A percentile compares a stretch with the other conserved stretches of the same genome.
These are phyloP conservation scores for Columbina picui DNA, from an alignment of 2,113 vertebrate genomes.

Conservation along the genomic window DNA sequence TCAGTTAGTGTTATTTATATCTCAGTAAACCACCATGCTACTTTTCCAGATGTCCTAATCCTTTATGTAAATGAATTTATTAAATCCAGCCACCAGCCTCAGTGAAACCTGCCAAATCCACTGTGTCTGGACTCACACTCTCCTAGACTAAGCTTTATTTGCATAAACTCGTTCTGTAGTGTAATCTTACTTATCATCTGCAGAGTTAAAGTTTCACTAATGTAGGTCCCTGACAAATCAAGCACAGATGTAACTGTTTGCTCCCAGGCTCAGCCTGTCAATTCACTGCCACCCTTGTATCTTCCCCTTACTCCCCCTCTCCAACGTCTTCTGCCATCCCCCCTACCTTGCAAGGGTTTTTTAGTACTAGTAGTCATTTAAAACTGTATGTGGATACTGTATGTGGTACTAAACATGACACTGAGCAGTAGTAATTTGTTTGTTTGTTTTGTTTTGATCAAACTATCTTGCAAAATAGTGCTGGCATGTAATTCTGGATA, in stretches of 20 bases:
- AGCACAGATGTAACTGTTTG: slow-evolving; percentile 77
- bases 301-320: slow-evolving; percentile 27
- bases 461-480: slow-evolving; percentile 13
- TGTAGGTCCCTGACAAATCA: slow-evolving; percentile 82
- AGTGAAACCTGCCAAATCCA: slow-evolving; percentile 72
- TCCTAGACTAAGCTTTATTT: slow-evolving; percentile 76
- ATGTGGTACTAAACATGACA: slow-evolving; percentile 41
- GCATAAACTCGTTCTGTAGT: slow-evolving; percentile 77
- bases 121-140: slow-evolving; percentile 68
- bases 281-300: slow-evolving; percentile 54
- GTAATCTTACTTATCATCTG: slow-evolving; percentile 81
- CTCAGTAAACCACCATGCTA: slow-evolving; percentile 74
- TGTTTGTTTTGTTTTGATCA: slow-evolving; percentile 23
- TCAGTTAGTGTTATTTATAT: slow-evolving; percentile 77
- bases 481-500: slow-evolving; percentile 37
- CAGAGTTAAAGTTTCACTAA: slow-evolving; percentile 80
- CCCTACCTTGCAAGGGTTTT: neutral
- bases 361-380: slow-evolving; percentile 48
- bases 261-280: slow-evolving; percentile 67
- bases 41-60: slow-evolving; percentile 80
- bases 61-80: slow-evolving; percentile 80
- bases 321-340: neutral
- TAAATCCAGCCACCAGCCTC: slow-evolving; percentile 72
- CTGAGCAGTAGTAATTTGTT: neutral
- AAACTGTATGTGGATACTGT: slow-evolving; percentile 54